Evolutionary conservation across 2,797 vertebrate genomes (phyloP).

Genomic region (Sebastes cheni): DNA sequence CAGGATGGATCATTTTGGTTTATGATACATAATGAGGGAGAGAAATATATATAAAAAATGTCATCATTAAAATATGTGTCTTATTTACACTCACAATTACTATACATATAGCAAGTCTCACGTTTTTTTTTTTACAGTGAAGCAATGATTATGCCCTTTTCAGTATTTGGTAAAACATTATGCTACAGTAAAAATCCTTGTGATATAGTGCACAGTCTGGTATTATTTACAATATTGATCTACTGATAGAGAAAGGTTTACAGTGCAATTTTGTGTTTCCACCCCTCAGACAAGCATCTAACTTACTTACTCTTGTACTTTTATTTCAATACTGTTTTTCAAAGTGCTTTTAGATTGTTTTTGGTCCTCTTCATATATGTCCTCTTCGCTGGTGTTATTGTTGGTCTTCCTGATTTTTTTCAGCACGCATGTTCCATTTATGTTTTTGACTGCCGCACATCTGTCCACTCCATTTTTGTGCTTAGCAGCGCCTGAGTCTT

Average conservation of each 20-base stretch:
- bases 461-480: constrained; percentile 97
- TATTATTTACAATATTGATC: constrained; percentile 54
- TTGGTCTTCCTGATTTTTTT: constrained; percentile 2
- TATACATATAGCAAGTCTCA: constrained; percentile 19
- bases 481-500: constrained; percentile 96
- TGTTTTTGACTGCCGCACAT: constrained; percentile 92
- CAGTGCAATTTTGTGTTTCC: constrained; percentile 53
- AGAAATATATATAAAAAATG: background rate
- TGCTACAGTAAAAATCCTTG: constrained; percentile 49
- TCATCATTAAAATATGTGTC: constrained; percentile 41
- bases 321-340: constrained; percentile 39
- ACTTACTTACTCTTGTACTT: constrained; percentile 21
- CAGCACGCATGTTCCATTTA: constrained; percentile 48
- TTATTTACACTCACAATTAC: constrained; percentile 34
- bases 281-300: background rate
- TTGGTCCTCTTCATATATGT: constrained; percentile 37
- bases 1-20: background rate
- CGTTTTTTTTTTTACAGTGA: constrained; percentile 5
- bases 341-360: constrained; percentile 56
- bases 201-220: constrained; percentile 41
- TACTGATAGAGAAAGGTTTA: constrained; percentile 30
- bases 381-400: constrained; percentile 10
- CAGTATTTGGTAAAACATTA: constrained; percentile 26
- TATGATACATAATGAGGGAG: background rate
- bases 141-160: constrained; percentile 38